These are phyloP conservation scores for Polyodon spathula DNA, from an alignment of 2,113 vertebrate genomes.

Conservation along the genomic window DNA sequence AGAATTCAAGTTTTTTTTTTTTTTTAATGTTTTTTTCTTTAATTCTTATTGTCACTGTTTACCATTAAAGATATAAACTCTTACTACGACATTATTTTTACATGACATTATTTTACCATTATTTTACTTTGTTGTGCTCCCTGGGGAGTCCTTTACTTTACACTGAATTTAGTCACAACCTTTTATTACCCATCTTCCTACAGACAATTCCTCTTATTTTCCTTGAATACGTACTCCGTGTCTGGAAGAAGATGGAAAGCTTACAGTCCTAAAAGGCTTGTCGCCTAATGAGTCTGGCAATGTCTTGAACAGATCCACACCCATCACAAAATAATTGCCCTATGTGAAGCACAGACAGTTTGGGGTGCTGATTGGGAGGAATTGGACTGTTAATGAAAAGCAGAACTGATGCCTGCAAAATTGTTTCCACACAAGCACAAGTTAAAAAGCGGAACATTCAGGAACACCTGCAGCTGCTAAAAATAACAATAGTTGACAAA, in stretches of 20 bases:
- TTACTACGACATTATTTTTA: too few species aligned
- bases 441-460: constrained; percentile 67
- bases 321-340: constrained; percentile 63
- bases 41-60: too few species aligned
- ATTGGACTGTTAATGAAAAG: constrained; percentile 72
- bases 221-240: constrained; percentile 64
- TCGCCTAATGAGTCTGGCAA: constrained; percentile 16
- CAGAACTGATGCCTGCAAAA: constrained; percentile 64
- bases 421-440: constrained; percentile 60
- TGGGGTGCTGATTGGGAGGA: constrained; percentile 67
- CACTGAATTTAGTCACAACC: constrained; percentile 52
- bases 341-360: constrained; percentile 57
- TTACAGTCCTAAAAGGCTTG: constrained; percentile 33
- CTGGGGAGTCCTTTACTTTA: constrained; percentile 68
- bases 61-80: too few species aligned
- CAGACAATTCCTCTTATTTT: constrained; percentile 53
- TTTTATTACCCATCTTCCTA: constrained; percentile 68
- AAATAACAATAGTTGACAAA: constrained; percentile 62
- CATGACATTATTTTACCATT: not conserved
- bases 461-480: constrained; percentile 67
- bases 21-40: too few species aligned
- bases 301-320: constrained; percentile 58
- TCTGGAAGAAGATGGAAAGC: constrained; percentile 69
- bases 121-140: constrained; percentile 50
- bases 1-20: too few species aligned